Base-by-base conservation (phyloP, 2,888 invertebrate genomes). In the Aphodius sticticus region DNA sequence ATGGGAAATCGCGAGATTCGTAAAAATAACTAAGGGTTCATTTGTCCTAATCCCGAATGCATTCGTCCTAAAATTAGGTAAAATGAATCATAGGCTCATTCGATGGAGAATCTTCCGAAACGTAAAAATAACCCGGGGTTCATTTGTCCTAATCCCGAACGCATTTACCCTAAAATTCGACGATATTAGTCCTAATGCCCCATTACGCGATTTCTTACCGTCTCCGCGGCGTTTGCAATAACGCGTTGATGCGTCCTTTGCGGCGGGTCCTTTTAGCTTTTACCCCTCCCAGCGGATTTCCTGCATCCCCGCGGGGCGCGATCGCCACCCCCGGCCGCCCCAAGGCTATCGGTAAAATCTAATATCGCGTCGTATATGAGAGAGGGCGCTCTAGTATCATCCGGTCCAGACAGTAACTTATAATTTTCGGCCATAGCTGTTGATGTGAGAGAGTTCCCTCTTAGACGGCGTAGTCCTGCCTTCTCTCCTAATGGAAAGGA, bases 401-500 rank as follows among this genome's bases (percentile, higher is more conserved):
- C 53, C 76, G 71, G 76, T 71, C 26, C 70, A 70, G 76, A 26
- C 79, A 79, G 76, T 79, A 79, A 79, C 79, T 79, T 79, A 79
- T 79, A 79, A 79, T 79, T 79, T 79, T 38, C 70, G 78, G 16
- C 70, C 16, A 38, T 53, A 53, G 53, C 53, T 12, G 53, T 53
- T 53, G 53, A 53, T 53, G 53, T 53, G 53, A 53, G 53, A 9
- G 53, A 53, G 15, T 16, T 77, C 79, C 70, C 77, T 80, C 77
- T 75, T 74, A 74, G 77, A 69, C 37, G 53, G 35, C 74, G 76
- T 26, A 26, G 26, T 26, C 26, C 26, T 38, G 76, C 26, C 70
- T 53, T 70, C 76, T 72, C 76, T 78, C 80, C 80, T 80, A 80
- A 80, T 80, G 80, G 80, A 80, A 76, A 78, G 78, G 80, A 80